Evolutionary conservation across 2,113 vertebrate species (phyloP).

Genomic region (Bubalus kerabau): DNA sequence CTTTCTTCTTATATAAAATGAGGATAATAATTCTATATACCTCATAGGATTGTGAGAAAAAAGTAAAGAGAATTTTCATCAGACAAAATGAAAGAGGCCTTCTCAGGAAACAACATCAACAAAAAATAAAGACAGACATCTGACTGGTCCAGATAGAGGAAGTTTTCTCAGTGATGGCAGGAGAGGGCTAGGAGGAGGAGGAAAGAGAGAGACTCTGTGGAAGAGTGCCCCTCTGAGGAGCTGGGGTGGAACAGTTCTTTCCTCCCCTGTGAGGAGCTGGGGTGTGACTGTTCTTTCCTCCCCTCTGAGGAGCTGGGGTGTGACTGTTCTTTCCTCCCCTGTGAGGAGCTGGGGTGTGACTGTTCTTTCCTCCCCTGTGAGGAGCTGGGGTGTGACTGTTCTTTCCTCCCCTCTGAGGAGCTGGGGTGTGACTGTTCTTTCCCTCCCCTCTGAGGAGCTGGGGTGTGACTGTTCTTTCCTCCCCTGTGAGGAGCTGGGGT

Average conservation of each 20-base stretch:
- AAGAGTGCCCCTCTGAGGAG: background rate
- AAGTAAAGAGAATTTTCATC: background rate
- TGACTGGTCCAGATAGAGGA: rapidly evolving
- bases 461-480: too few relatives aligned
- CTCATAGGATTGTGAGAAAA: background rate
- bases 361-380: too few relatives aligned
- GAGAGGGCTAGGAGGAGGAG: background rate
- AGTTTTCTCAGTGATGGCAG: background rate
- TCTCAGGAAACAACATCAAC: background rate
- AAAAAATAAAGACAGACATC: background rate
- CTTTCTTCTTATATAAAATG: background rate
- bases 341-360: too few relatives aligned
- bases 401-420: too few relatives aligned
- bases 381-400: too few relatives aligned
- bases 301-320: too few relatives aligned
- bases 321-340: too few relatives aligned
- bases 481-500: too few relatives aligned
- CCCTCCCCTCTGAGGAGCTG: background rate
- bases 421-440: too few relatives aligned
- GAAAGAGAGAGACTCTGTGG: too few relatives aligned
- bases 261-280: background rate
- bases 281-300: too few relatives aligned
- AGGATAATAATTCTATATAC: background rate
- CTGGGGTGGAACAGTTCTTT: too few relatives aligned
- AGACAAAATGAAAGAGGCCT: background rate